A percentile compares a stretch with the other conserved stretches of the same genome.
phyloP scores from a whole-genome alignment of 2,113 vertebrate species.

The Sialia sialis region DNA sequence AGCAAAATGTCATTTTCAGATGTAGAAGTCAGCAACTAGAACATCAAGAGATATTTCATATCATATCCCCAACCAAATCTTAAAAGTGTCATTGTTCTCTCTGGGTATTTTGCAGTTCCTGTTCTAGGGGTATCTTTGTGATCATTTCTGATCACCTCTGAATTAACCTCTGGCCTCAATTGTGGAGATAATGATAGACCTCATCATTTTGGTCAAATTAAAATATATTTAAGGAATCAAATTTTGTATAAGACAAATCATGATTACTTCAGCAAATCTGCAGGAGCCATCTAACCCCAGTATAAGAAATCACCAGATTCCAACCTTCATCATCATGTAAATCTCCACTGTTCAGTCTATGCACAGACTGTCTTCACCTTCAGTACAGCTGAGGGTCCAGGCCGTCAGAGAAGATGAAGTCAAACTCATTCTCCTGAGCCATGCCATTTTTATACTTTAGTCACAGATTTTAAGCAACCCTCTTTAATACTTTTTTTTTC shows the following conservation, averaged over 20 bases:
- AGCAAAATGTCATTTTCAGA: not conserved
- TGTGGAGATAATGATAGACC: not conserved
- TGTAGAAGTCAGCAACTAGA: not conserved
- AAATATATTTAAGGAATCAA: not conserved
- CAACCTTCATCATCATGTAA: not conserved
- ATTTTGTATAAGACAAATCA: not conserved
- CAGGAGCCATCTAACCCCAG: not conserved
- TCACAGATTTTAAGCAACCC: not conserved
- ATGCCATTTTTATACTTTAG: not conserved
- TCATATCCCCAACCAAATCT: not conserved
- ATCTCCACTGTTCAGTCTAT: not conserved
- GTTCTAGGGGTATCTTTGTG: not conserved
- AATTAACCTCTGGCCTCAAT: not conserved
- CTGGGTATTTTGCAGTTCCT: not conserved
- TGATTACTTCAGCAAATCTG: not conserved
- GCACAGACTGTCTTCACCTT: not conserved
- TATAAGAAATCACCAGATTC: not conserved
- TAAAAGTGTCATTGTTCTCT: not conserved
- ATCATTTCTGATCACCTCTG: not conserved
- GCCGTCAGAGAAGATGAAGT: not conserved
- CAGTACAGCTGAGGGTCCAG: accelerated
- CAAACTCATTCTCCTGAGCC: not conserved
- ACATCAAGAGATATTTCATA: not conserved
- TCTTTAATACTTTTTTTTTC: not conserved
- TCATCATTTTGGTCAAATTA: not conserved